These are phyloP conservation scores for Muntiacus muntjak DNA, from an alignment of 2,113 vertebrate species.

Conservation along the genomic window DNA sequence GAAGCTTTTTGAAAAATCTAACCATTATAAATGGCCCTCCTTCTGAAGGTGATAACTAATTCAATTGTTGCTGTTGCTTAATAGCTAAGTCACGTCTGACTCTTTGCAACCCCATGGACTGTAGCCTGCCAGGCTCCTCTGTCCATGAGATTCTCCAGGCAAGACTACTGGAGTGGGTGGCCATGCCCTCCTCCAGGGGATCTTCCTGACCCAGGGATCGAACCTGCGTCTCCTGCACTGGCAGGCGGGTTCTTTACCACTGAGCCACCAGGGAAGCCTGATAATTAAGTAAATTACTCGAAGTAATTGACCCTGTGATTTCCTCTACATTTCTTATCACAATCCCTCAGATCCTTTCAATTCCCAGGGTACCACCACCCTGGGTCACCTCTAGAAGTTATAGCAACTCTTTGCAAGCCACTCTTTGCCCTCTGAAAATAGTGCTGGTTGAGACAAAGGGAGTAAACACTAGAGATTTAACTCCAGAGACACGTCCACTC, in stretches of 20 bases:
- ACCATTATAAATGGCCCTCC: background rate
- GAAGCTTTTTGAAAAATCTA: background rate
- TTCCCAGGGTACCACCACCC: background rate
- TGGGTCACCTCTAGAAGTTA: background rate
- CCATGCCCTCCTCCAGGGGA: background rate
- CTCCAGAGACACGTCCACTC: background rate
- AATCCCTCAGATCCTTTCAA: background rate
- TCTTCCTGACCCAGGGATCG: background rate
- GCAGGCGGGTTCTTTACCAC: background rate
- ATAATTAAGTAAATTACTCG: background rate
- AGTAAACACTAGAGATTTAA: no score
- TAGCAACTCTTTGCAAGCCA: fast-evolving
- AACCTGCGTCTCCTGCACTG: background rate
- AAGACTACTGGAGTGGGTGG: background rate
- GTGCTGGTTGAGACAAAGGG: background rate
- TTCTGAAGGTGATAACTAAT: background rate
- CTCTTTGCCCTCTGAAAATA: background rate
- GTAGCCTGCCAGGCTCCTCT: background rate
- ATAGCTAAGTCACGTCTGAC: background rate
- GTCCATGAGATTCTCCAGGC: background rate
- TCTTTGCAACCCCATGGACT: background rate
- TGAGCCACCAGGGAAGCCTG: background rate
- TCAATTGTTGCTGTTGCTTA: background rate
- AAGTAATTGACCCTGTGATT: background rate
- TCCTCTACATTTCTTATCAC: background rate